A percentile compares a stretch with the other conserved stretches of the same genome.
phyloP scores from a whole-genome alignment of 2,113 vertebrate genomes.

The Vanacampus margaritifer region DNA sequence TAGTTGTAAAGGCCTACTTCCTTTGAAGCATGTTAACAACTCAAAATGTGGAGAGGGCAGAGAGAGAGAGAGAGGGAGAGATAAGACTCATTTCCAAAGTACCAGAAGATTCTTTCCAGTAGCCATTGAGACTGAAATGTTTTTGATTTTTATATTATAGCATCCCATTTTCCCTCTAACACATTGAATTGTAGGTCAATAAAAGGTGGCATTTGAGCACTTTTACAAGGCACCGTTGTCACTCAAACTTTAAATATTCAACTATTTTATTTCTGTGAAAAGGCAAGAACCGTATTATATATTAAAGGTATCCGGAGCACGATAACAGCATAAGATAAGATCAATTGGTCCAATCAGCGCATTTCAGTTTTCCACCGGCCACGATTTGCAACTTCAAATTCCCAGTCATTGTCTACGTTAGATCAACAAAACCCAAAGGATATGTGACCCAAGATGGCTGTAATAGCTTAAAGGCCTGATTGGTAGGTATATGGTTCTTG shows the following conservation, averaged over 20 bases:
- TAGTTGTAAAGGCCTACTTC: constrained; percentile 27
- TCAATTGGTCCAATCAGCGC: not conserved
- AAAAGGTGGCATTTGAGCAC: not conserved
- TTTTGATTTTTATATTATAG: constrained; percentile 25
- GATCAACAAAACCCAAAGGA: not conserved
- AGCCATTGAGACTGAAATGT: constrained; percentile 3
- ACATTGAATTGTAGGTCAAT: not conserved
- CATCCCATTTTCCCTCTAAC: constrained; percentile 17
- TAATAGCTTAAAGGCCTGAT: not conserved
- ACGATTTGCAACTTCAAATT: not conserved
- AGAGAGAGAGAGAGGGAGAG: not conserved
- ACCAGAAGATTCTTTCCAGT: constrained; percentile 5
- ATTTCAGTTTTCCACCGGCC: not conserved
- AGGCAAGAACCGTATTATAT: not conserved
- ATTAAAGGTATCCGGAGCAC: not conserved
- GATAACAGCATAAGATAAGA: not conserved
- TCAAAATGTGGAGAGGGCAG: constrained; percentile 6
- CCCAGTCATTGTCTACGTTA: not conserved
- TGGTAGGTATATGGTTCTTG: not conserved
- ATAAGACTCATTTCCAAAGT: not conserved
- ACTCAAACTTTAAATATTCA: not conserved
- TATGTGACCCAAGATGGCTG: not conserved
- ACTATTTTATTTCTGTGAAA: not conserved
- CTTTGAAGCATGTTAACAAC: constrained; percentile 6
- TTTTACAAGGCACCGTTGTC: not conserved